Conservation (phyloP, 2,113 vertebrate genomes). For the Caloenas nicobarica region DNA sequence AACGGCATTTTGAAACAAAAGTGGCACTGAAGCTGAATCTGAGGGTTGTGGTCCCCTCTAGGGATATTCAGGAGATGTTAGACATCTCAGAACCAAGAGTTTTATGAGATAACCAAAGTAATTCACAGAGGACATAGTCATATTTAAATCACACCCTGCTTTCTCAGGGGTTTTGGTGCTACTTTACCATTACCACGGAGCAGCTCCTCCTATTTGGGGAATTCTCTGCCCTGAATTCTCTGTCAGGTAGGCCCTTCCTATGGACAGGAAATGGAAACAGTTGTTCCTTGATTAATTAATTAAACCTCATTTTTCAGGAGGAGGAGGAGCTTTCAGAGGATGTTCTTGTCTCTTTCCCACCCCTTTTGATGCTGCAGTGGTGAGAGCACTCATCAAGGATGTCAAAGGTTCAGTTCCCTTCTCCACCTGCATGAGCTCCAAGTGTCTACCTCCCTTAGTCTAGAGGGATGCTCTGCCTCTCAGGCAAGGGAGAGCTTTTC, state of each 20-base stretch:
- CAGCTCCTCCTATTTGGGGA: neutral
- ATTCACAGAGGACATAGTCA: neutral
- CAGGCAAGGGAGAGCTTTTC: neutral
- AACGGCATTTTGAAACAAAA: neutral
- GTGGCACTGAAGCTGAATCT: neutral
- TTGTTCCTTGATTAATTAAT: neutral
- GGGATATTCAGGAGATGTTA: neutral
- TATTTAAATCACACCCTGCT: neutral
- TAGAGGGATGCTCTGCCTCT: neutral
- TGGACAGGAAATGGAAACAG: neutral
- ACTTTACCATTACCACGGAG: rapidly evolving
- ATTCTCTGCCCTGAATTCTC: neutral
- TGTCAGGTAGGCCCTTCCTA: neutral
- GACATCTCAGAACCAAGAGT: neutral
- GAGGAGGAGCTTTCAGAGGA: neutral
- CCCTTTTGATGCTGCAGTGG: too few species aligned
- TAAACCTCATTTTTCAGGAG: neutral
- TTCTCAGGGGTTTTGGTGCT: neutral
- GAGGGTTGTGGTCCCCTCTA: neutral
- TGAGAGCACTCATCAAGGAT: neutral
- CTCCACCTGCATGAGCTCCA: neutral
- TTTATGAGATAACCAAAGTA: neutral
- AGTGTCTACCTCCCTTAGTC: rapidly evolving
- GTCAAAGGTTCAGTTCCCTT: neutral
- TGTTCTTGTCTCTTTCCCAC: rapidly evolving